Conservation (phyloP, 2,888 invertebrate genomes). For the Diplazon laetatorius region DNA sequence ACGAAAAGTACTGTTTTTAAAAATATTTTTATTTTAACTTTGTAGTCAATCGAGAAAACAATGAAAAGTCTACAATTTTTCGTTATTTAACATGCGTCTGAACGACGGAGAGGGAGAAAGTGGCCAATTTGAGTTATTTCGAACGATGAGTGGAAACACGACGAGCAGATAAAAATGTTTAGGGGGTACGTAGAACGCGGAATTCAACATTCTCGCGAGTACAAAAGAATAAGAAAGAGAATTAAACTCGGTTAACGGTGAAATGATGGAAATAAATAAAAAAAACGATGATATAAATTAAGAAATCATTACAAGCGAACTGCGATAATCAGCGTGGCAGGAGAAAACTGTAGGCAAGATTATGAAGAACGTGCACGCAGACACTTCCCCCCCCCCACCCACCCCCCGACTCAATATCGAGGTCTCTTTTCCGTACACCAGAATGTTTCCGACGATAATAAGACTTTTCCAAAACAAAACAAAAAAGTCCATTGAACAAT, state of each 20-base stretch:
- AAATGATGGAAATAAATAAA: conserved; percentile 42
- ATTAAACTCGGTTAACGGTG: conserved; percentile 64
- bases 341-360: conserved; percentile 62
- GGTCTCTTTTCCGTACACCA: conserved; percentile 38
- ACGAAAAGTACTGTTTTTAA: conserved; percentile 22
- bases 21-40: too few relatives aligned
- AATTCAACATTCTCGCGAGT: conserved; percentile 74
- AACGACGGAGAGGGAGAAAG: conserved; percentile 19
- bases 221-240: conserved; percentile 61
- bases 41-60: conserved; percentile 23
- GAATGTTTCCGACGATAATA: not conserved
- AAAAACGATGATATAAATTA: conserved; percentile 50
- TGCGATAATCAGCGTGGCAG: conserved; percentile 66
- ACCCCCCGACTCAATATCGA: conserved; percentile 23
- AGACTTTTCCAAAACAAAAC: not conserved
- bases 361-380: conserved; percentile 49
- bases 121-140: conserved; percentile 11
- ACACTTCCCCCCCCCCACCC: conserved; percentile 20
- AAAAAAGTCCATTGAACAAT: not conserved
- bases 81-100: conserved; percentile 60
- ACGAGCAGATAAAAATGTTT: conserved; percentile 43
- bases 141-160: conserved; percentile 29
- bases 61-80: conserved; percentile 56
- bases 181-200: conserved; percentile 57
- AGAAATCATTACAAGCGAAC: conserved; percentile 64